A percentile compares a stretch with the other conserved stretches of the same genome.
These are phyloP conservation scores for Corythornis leucogaster DNA, from an alignment of 2,797 vertebrate genomes.

Conservation along the genomic window DNA sequence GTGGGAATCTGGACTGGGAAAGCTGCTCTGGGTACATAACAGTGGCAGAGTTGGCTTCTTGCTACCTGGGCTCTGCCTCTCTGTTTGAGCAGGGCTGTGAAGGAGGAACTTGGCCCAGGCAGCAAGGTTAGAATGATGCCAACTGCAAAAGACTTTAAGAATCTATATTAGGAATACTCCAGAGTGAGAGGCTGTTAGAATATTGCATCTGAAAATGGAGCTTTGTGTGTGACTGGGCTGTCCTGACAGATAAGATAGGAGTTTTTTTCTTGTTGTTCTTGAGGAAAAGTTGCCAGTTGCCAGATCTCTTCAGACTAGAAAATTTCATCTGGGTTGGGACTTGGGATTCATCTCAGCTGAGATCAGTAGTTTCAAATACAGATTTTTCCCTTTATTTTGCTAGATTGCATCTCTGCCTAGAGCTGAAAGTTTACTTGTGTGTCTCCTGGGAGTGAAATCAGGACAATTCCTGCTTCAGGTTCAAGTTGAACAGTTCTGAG, in stretches of 20 bases:
- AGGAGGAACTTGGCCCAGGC: not conserved
- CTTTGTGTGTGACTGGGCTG: not conserved
- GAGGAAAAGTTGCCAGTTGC: not conserved
- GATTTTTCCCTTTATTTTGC: not conserved
- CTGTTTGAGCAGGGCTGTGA: not conserved
- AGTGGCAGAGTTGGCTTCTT: not conserved
- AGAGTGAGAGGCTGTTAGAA: not conserved
- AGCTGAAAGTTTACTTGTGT: not conserved
- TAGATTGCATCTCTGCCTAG: not conserved
- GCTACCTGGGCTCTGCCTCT: not conserved
- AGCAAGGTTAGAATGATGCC: not conserved
- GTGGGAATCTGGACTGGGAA: not conserved
- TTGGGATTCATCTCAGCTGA: not conserved
- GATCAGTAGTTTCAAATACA: not conserved
- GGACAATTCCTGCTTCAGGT: not conserved
- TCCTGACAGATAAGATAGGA: not conserved
- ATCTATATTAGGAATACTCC: not conserved
- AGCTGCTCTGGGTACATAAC: not conserved
- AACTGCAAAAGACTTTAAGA: constrained; percentile 15
- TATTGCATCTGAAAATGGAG: not conserved
- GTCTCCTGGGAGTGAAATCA: not conserved
- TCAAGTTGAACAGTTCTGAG: not conserved
- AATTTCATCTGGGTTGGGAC: not conserved
- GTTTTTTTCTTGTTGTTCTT: not conserved
- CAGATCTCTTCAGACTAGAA: not conserved